Evolutionary conservation across 2,113 vertebrate genomes (phyloP), one percentile per base, ranked within the genome.

Genomic region (Ochotona curzoniae): DNA sequence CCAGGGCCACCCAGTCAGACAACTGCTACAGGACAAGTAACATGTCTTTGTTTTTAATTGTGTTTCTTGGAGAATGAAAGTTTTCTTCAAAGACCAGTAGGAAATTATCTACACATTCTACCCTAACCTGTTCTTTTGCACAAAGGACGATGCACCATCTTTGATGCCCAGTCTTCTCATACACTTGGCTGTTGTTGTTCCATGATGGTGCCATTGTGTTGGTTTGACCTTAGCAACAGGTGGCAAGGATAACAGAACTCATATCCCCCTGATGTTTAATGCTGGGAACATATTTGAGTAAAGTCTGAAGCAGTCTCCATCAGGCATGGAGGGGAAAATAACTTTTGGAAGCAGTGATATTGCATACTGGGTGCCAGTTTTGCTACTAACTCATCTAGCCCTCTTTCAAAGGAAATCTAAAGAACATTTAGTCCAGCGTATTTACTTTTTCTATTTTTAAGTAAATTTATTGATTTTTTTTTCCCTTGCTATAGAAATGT

Each of bases 381-480:
- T 93, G 66, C 61, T 91, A 54, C 35, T 64, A 83, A 82, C 83
- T 90, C 88, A 85, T 71, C 20, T 8, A 79, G 13, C 87, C 96
- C 89, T 84, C 86, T 74, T 60, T 93, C 11, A 44, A 92, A 75
- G 35, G 23, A 30, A 81, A 87, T 18, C 60, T 64, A 66, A 57
- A 93, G 44, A 44, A 57, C 84, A 60, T 84, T 87, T 78, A 89
- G 64, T 90, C 73, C 93, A 67, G 76, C 32, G 84, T 49, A 79
- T 89, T 94, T 86, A 63, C 89, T 86, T 94, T 80, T 80, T 79
- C 89, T 95, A 80, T 86, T 94, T 96, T 94, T 57, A 91, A 91
- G 23, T 94, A 73, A 66, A 66, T 94, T 82, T 89, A 91, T 83
- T 91, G 89, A 87, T 94, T 93, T 94, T 81, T 94, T 81, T 12